A percentile compares a stretch with the other conserved stretches of the same genome.
These are phyloP conservation scores for Fulmarus glacialis DNA, from an alignment of 2,113 vertebrate species.

Conservation along the genomic window DNA sequence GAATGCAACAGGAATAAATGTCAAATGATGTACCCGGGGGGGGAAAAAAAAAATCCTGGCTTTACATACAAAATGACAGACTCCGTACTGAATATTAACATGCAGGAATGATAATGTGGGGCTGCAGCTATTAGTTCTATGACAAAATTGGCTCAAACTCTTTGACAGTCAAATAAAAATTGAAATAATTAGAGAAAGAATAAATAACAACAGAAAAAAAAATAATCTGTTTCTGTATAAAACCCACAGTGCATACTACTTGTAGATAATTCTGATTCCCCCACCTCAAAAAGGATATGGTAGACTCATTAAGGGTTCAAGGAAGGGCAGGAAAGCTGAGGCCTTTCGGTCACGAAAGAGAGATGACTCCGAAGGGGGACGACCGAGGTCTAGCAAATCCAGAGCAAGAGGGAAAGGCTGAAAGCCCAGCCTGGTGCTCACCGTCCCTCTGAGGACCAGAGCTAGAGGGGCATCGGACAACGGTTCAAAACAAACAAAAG, in stretches of 20 bases:
- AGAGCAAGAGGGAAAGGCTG: neutral
- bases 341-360: neutral
- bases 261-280: neutral
- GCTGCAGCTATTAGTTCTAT: neutral
- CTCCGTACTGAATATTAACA: neutral
- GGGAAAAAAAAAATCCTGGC: neutral
- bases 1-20: neutral
- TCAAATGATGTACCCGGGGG: neutral
- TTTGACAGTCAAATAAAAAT: neutral
- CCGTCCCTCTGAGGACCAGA: neutral
- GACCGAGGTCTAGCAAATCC: neutral
- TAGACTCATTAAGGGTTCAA: neutral
- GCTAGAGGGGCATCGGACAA: neutral
- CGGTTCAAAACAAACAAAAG: neutral
- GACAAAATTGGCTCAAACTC: neutral
- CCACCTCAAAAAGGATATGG: neutral
- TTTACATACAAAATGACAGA: neutral
- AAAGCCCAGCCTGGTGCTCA: neutral
- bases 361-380: neutral
- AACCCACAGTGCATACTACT: neutral
- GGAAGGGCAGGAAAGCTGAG: neutral
- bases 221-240: neutral
- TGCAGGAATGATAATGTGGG: neutral
- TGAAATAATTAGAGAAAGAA: neutral
- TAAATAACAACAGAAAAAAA: neutral